Conservation (phyloP, 64 coral and sea anemone species). For the Pachyseris speciosa region DNA sequence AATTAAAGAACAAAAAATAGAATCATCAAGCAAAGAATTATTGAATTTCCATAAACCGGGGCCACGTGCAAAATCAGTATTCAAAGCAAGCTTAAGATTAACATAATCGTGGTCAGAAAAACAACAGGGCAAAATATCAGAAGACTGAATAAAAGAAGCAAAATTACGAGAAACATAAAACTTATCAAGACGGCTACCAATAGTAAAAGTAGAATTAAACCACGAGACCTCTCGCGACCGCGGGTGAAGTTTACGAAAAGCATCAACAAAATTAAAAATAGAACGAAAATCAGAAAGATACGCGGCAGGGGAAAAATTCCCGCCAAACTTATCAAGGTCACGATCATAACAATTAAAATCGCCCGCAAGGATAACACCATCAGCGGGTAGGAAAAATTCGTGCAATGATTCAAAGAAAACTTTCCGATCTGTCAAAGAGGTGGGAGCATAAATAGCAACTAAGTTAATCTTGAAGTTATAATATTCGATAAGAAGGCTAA, state of each 20-base stretch:
- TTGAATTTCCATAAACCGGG: slow-evolving; percentile 6
- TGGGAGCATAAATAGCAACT: slow-evolving; percentile 28
- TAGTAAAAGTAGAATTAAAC: neutral
- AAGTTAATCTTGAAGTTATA: neutral
- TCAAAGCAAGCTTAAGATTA: neutral
- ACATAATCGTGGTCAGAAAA: slow-evolving; percentile 43
- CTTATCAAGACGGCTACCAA: slow-evolving; percentile 8
- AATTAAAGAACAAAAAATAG: neutral
- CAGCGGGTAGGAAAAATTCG: neutral
- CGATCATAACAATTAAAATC: slow-evolving; percentile 41
- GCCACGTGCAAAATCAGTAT: neutral
- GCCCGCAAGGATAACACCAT: neutral
- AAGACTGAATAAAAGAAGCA: neutral
- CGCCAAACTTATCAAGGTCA: slow-evolving; percentile 8
- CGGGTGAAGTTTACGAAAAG: slow-evolving; percentile 1
- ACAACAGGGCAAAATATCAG: neutral
- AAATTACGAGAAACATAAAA: slow-evolving; percentile 2
- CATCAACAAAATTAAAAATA: slow-evolving; percentile 5
- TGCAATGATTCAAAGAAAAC: neutral
- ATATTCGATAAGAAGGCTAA: neutral
- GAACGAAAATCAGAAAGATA: neutral
- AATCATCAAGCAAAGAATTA: neutral
- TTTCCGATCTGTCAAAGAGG: neutral
- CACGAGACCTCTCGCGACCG: neutral
- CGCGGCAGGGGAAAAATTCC: neutral